phyloP scores from a whole-genome alignment of 2,888 invertebrate genomes.

The Tricholauxania praeusta region DNA sequence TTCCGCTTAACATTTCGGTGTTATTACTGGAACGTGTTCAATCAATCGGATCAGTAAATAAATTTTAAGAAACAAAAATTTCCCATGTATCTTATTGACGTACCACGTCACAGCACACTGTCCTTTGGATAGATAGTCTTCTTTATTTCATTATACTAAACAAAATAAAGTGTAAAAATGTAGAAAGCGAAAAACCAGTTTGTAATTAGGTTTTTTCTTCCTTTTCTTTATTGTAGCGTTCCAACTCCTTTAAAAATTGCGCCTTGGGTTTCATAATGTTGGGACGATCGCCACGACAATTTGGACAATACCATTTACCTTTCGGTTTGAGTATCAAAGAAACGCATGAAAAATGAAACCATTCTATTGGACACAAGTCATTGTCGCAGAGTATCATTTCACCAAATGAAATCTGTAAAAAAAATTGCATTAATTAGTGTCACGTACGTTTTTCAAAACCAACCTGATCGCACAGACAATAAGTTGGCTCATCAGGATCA shows the following conservation, averaged over 20 bases:
- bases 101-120: too few relatives aligned
- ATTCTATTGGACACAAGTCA: slow-evolving; percentile 95
- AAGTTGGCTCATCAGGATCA: slow-evolving; percentile 97
- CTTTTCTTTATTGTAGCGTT: slow-evolving; percentile 91
- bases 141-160: too few relatives aligned
- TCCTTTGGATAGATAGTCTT: too few relatives aligned
- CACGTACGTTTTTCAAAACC: slow-evolving; percentile 35
- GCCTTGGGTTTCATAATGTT: slow-evolving; percentile 94
- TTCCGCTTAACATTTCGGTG: too few relatives aligned
- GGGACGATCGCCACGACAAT: slow-evolving; percentile 92
- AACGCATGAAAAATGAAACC: slow-evolving; percentile 99
- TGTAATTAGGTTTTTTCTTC: slow-evolving; percentile 84
- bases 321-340: slow-evolving; percentile 93
- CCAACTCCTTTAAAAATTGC: slow-evolving; percentile 88
- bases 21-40: too few relatives aligned
- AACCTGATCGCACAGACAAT: slow-evolving; percentile 91
- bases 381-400: slow-evolving; percentile 99
- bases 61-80: too few relatives aligned
- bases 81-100: too few relatives aligned
- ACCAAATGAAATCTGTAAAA: slow-evolving; percentile 85
- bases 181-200: too few relatives aligned
- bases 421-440: not conserved
- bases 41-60: too few relatives aligned
- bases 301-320: slow-evolving; percentile 98
- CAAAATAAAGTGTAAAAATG: too few relatives aligned